These are phyloP conservation scores for Proctacanthus coquilletti DNA, from an alignment of 1,140 invertebrate genomes.

Conservation along the genomic window DNA sequence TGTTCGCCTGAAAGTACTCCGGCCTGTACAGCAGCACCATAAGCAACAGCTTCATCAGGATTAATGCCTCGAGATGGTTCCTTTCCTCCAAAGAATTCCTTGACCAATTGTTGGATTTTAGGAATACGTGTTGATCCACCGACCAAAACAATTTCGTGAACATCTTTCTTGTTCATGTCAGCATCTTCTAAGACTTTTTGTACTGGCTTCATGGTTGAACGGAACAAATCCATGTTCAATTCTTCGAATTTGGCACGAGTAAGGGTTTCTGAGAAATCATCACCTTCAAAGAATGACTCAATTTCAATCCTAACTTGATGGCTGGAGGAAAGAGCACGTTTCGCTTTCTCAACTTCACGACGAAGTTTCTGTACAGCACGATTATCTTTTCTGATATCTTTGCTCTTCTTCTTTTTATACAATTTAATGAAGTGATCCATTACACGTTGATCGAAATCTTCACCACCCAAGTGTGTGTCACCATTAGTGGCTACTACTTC, in stretches of 20 bases:
- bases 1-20: conserved; percentile 80
- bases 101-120: conserved; percentile 96
- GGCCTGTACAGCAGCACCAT: conserved; percentile 97
- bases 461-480: conserved; percentile 95
- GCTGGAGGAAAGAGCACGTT: conserved; percentile 85
- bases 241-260: conserved; percentile 99
- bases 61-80: conserved; percentile 97
- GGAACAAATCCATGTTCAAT: conserved; percentile 97
- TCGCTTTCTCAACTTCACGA: conserved; percentile 95
- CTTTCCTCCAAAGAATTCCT: conserved; percentile 97
- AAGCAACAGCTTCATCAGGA: conserved; percentile 95
- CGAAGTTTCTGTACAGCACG: conserved; percentile 91
- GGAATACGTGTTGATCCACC: conserved; percentile 98
- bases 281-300: conserved; percentile 97
- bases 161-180: conserved; percentile 96
- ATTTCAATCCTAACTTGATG: conserved; percentile 98
- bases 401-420: conserved; percentile 98
- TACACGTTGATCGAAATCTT: conserved; percentile 96
- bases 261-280: conserved; percentile 98
- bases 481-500: conserved; percentile 93
- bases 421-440: conserved; percentile 98
- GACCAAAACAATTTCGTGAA: conserved; percentile 97
- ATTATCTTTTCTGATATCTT: conserved; percentile 91
- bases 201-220: conserved; percentile 97
- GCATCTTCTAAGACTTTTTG: conserved; percentile 95